These are phyloP conservation scores for Hemiscyllium ocellatum DNA, from an alignment of 2,113 vertebrate species.

Conservation along the genomic window DNA sequence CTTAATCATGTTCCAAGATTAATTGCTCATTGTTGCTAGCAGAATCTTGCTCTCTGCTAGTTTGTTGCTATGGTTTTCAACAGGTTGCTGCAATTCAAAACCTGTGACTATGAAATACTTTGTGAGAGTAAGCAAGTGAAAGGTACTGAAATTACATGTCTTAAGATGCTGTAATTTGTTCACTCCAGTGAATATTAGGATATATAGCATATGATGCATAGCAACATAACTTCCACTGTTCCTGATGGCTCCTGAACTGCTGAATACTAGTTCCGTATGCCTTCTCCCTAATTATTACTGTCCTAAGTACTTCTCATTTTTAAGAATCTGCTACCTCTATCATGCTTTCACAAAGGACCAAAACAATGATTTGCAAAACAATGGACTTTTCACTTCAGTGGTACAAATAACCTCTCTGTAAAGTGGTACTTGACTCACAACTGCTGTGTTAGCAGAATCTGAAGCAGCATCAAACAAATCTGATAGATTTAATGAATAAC, in stretches of 20 bases:
- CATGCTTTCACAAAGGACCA: neutral
- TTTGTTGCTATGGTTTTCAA: neutral
- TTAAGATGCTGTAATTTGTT: neutral
- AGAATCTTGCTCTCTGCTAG: neutral
- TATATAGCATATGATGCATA: neutral
- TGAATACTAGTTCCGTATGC: neutral
- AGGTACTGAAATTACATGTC: neutral
- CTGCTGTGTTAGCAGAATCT: neutral
- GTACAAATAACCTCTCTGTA: neutral
- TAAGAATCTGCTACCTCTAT: neutral
- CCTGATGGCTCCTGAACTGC: neutral
- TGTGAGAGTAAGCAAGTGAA: neutral
- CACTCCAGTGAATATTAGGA: neutral
- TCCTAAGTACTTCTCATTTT: neutral
- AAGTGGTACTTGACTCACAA: neutral
- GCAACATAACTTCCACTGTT: neutral
- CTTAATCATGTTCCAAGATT: neutral
- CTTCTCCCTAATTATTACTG: neutral
- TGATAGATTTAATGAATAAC: neutral
- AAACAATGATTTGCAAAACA: neutral
- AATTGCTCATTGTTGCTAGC: neutral
- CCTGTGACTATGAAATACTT: neutral
- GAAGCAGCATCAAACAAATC: neutral
- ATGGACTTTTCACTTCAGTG: neutral
- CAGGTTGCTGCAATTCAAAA: neutral